These are phyloP conservation scores for Micropoecilia bifurca DNA, from an alignment of 2,797 vertebrate genomes.

Conservation along the genomic window DNA sequence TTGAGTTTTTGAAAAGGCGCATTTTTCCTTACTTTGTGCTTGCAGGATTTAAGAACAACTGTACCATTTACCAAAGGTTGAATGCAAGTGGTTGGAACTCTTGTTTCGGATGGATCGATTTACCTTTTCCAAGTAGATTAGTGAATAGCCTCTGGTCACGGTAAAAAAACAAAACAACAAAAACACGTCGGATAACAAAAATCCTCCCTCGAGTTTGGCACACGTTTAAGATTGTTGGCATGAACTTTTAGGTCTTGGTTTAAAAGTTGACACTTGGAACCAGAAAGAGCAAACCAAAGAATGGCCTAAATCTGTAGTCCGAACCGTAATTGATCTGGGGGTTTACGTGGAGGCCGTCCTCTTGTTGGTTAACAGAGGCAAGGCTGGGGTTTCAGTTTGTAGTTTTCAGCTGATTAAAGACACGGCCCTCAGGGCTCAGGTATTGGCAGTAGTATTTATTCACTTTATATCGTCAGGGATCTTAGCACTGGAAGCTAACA, in stretches of 20 bases:
- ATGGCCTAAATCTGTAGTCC: constrained; percentile 88
- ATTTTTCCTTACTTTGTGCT: constrained; percentile 75
- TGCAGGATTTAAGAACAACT: constrained; percentile 78
- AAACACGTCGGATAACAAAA: constrained; percentile 55
- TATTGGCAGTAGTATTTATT: constrained; percentile 90
- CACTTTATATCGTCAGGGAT: constrained; percentile 95
- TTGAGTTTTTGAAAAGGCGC: constrained; percentile 85
- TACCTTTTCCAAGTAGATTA: constrained; percentile 75
- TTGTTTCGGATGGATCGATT: constrained; percentile 82
- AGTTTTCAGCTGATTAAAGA: constrained; percentile 74
- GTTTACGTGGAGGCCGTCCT: constrained; percentile 67
- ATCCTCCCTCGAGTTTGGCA: constrained; percentile 69
- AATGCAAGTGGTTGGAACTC: constrained; percentile 81
- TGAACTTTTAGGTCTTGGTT: constrained; percentile 76
- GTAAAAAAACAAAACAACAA: background rate
- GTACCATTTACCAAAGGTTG: constrained; percentile 94
- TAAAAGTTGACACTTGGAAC: constrained; percentile 73
- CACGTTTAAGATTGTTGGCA: constrained; percentile 62
- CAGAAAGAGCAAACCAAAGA: constrained; percentile 96
- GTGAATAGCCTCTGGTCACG: constrained; percentile 69
- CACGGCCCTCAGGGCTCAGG: constrained; percentile 83
- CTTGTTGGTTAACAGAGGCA: constrained; percentile 48
- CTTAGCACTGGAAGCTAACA: constrained; percentile 95
- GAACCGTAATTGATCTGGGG: constrained; percentile 75
- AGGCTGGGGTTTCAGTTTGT: constrained; percentile 69